Conservation (phyloP, 2,888 invertebrate genomes). For the Nemoura dubitans region DNA sequence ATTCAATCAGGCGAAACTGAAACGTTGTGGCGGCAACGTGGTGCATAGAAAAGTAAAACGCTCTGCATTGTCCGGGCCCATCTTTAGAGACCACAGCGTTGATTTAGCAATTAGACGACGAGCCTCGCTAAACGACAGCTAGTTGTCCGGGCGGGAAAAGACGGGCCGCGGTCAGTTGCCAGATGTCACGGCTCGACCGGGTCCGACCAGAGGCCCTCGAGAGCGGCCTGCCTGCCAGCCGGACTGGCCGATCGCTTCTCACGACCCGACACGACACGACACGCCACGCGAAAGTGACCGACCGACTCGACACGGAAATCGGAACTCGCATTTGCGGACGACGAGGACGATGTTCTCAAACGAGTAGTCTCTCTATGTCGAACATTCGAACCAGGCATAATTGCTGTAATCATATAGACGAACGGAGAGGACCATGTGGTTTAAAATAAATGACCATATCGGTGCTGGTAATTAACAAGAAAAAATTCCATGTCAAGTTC, state of each 20-base stretch:
- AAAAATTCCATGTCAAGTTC: not conserved
- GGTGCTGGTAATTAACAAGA: not conserved
- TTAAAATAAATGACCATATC: not conserved
- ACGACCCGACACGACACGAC: too few species aligned
- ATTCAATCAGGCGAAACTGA: not conserved
- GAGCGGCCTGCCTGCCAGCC: too few species aligned
- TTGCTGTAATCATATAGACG: not conserved
- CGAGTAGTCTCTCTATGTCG: too few species aligned
- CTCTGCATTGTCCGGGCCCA: not conserved
- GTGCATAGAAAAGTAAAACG: not conserved
- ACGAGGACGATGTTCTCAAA: too few species aligned
- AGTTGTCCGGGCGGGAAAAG: not conserved
- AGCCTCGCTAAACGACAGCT: not conserved
- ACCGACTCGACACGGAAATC: too few species aligned
- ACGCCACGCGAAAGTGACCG: too few species aligned
- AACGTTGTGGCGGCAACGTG: not conserved
- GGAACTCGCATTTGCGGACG: too few species aligned
- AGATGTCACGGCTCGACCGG: not conserved
- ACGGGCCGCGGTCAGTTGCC: not conserved
- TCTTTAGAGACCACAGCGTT: not conserved
- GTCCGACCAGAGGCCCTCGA: too few species aligned
- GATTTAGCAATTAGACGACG: not conserved
- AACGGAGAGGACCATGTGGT: not conserved
- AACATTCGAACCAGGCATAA: not conserved
- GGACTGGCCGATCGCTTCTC: too few species aligned